Evolutionary conservation across 2,797 vertebrate species (phyloP).

Genomic region (Acrossocheilus fasciatus): DNA sequence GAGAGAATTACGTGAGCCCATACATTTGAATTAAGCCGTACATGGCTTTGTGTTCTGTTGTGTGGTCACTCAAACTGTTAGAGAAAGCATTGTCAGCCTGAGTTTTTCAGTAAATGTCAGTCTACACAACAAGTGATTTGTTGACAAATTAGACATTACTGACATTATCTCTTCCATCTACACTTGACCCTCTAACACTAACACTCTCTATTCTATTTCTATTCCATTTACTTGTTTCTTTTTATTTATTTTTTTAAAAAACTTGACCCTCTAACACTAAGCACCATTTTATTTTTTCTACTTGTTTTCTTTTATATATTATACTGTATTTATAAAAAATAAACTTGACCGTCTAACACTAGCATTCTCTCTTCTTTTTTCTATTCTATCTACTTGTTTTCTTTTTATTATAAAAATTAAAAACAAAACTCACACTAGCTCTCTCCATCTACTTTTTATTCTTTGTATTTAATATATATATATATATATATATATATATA

Average conservation of each 20-base stretch:
- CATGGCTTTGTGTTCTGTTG: background rate
- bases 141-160: background rate
- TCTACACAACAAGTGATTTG: background rate
- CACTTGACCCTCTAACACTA: background rate
- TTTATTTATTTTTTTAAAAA: no score
- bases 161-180: background rate
- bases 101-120: background rate
- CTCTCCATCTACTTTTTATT: background rate
- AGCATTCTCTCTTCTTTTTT: background rate
- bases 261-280: no score
- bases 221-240: no score
- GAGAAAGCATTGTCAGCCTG: background rate
- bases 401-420: no score
- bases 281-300: no score
- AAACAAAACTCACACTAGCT: background rate
- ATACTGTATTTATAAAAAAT: no score
- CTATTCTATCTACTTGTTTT: no score
- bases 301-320: no score
- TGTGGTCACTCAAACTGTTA: background rate
- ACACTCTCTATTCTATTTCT: no score
- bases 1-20: background rate
- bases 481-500: no score
- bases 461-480: no score
- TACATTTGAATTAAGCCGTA: background rate
- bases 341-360: background rate